Evolutionary conservation across 1,140 invertebrate genomes (phyloP).

Genomic region (Helicoverpa zea): DNA sequence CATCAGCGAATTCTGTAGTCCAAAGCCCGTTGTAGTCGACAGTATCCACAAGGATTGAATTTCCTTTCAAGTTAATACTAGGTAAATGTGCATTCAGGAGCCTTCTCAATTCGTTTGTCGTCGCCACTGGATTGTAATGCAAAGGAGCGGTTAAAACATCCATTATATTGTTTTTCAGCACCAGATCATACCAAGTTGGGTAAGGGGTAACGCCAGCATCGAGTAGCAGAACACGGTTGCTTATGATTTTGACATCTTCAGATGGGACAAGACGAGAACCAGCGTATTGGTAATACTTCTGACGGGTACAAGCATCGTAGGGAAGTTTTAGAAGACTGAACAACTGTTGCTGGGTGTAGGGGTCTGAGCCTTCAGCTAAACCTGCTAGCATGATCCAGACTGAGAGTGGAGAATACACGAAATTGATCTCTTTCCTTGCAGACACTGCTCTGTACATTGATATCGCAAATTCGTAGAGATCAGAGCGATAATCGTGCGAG

Average conservation of each 20-base stretch:
- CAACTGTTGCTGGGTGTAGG: neutral
- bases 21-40: constrained; percentile 36
- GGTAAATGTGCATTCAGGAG: neutral
- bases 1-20: constrained; percentile 36
- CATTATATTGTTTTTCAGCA: constrained; percentile 26
- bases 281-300: constrained; percentile 14
- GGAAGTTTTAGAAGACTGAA: constrained; percentile 1
- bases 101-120: neutral
- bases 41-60: constrained; percentile 34
- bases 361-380: constrained; percentile 1
- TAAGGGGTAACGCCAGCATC: neutral
- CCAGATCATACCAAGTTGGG: constrained; percentile 6
- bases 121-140: neutral
- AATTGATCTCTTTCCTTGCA: neutral
- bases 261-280: neutral
- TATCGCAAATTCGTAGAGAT: neutral
- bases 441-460: neutral
- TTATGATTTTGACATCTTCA: neutral
- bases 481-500: neutral
- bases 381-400: constrained; percentile 13
- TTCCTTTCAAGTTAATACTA: constrained; percentile 7
- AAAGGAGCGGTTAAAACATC: constrained; percentile 8
- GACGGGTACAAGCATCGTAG: neutral
- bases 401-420: constrained; percentile 2
- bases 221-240: neutral